Percentiles rank a stretch among this genome's conserved stretches.
These are phyloP conservation scores for Montipora efflorescens DNA, from an alignment of 64 coral and sea anemone genomes.

Conservation along the genomic window DNA sequence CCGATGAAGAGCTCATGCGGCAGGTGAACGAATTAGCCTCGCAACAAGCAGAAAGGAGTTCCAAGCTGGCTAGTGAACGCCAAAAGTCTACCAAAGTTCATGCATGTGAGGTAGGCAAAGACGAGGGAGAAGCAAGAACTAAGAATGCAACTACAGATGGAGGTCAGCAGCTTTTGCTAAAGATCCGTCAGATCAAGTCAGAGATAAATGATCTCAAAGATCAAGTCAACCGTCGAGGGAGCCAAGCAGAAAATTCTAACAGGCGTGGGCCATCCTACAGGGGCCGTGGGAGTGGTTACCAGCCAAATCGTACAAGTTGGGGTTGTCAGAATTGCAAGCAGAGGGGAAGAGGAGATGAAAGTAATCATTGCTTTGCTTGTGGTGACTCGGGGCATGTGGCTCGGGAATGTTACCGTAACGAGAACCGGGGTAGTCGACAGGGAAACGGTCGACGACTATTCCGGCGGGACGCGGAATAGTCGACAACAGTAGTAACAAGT, in stretches of 20 bases:
- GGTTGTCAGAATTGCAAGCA: slow-evolving; percentile 50
- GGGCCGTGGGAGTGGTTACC: neutral
- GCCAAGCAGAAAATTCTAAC: neutral
- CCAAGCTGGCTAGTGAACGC: slow-evolving; percentile 23
- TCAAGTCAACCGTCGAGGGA: slow-evolving; percentile 4
- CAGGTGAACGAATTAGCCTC: slow-evolving; percentile 58
- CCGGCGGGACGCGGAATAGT: slow-evolving; percentile 72
- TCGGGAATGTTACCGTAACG: slow-evolving; percentile 25
- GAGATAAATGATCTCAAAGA: slow-evolving; percentile 28
- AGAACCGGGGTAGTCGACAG: slow-evolving; percentile 23
- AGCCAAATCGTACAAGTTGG: neutral
- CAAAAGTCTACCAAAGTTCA: slow-evolving; percentile 43
- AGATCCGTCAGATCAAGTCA: slow-evolving; percentile 35
- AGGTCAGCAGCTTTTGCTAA: slow-evolving; percentile 41
- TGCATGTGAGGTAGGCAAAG: neutral
- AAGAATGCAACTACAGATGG: neutral
- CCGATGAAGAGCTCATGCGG: slow-evolving; percentile 67
- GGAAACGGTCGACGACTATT: slow-evolving; percentile 73
- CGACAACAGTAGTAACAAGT: slow-evolving; percentile 45
- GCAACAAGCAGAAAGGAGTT: slow-evolving; percentile 24
- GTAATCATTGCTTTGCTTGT: slow-evolving; percentile 58
- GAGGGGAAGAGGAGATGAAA: slow-evolving; percentile 22
- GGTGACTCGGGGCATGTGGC: slow-evolving; percentile 40
- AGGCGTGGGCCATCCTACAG: neutral
- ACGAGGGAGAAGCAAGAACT: neutral